phyloP scores from a whole-genome alignment of 2,113 vertebrate genomes.

The Callorhinus ursinus region DNA sequence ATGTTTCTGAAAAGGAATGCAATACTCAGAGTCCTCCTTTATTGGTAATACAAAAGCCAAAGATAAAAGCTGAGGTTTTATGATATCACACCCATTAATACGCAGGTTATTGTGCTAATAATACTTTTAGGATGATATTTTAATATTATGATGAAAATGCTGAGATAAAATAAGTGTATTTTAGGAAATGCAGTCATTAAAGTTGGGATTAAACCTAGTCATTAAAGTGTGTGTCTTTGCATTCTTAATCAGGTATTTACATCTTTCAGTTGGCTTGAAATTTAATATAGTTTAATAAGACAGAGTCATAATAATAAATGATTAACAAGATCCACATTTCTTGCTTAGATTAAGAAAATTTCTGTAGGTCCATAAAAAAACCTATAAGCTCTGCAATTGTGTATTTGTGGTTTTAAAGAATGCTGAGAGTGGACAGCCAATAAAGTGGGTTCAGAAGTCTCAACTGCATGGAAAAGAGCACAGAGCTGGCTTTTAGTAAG shows the following conservation, averaged over 20 bases:
- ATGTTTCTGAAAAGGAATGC: neutral
- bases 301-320: neutral
- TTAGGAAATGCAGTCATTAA: conserved; percentile 39
- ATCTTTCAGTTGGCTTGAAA: neutral
- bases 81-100: neutral
- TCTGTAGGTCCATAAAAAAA: conserved; percentile 10
- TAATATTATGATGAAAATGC: conserved; percentile 6
- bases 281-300: conserved; percentile 13
- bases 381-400: neutral
- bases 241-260: conserved; percentile 34
- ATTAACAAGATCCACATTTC: neutral
- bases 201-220: conserved; percentile 1
- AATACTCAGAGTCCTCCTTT: neutral
- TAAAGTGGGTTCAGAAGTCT: neutral
- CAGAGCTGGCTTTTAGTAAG: neutral
- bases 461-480: neutral
- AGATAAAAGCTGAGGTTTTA: conserved; percentile 22
- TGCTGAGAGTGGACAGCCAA: neutral
- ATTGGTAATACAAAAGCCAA: neutral
- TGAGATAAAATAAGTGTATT: conserved; percentile 2
- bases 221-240: neutral
- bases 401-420: conserved; percentile 26
- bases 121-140: neutral
- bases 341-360: conserved; percentile 23
- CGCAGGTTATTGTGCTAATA: neutral